Evolutionary conservation across 2,113 vertebrate species (phyloP).

Genomic region (Triplophysa siluroides): DNA sequence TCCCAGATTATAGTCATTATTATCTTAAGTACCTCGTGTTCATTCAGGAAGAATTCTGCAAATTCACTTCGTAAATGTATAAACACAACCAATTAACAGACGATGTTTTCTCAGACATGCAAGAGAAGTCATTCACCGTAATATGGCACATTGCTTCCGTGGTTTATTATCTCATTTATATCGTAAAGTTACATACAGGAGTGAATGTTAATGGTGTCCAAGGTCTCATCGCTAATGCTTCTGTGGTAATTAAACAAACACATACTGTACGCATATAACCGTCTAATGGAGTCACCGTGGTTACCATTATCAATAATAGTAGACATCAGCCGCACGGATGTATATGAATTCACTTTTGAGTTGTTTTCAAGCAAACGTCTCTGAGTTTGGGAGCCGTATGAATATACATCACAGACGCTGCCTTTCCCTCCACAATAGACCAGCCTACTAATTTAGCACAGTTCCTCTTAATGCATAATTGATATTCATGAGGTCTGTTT

Average conservation of each 20-base stretch:
- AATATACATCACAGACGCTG: slow-evolving; percentile 57
- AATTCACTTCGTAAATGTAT: slow-evolving; percentile 10
- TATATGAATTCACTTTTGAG: slow-evolving; percentile 36
- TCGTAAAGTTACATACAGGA: neutral
- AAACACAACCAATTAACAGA: slow-evolving; percentile 13
- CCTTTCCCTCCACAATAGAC: slow-evolving; percentile 65
- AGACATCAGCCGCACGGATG: neutral
- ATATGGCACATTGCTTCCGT: neutral
- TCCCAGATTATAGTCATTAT: slow-evolving; percentile 30
- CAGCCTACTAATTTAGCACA: slow-evolving; percentile 62
- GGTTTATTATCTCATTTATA: slow-evolving; percentile 22
- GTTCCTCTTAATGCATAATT: slow-evolving; percentile 70
- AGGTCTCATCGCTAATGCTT: slow-evolving; percentile 7
- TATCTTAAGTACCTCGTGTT: slow-evolving; percentile 18
- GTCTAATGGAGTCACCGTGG: slow-evolving; percentile 21
- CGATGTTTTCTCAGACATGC: neutral
- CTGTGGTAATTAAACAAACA: slow-evolving; percentile 21
- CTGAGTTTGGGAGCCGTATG: slow-evolving; percentile 55
- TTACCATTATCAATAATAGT: slow-evolving; percentile 4
- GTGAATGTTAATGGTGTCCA: slow-evolving; percentile 8
- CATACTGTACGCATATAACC: neutral
- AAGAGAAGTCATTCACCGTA: slow-evolving; percentile 9
- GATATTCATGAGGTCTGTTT: slow-evolving; percentile 70
- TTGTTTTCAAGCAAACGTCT: slow-evolving; percentile 49
- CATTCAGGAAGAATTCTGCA: slow-evolving; percentile 17